Conservation (phyloP, 2,113 vertebrate genomes). For the Saiga tatarica region DNA sequence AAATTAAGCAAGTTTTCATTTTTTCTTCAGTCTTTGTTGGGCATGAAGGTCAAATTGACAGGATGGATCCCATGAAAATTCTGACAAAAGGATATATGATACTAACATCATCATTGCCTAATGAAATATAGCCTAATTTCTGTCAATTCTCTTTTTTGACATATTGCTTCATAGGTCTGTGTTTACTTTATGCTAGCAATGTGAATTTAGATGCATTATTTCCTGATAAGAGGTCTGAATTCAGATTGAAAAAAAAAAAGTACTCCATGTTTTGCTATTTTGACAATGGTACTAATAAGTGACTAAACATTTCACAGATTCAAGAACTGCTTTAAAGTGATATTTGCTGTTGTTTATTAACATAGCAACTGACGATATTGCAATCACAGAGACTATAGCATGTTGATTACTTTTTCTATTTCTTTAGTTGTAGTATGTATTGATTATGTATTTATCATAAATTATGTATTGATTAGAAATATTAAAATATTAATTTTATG, state of each 20-base stretch:
- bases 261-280: background rate
- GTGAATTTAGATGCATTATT: background rate
- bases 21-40: background rate
- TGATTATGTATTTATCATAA: background rate
- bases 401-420: background rate
- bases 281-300: background rate
- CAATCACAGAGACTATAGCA: background rate
- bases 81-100: background rate
- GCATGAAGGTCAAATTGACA: background rate
- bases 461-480: background rate
- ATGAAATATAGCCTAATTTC: background rate
- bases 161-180: background rate
- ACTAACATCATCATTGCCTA: background rate
- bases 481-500: background rate
- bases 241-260: background rate
- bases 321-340: background rate
- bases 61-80: background rate
- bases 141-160: background rate
- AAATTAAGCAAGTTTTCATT: background rate
- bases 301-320: background rate
- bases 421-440: background rate
- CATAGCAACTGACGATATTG: background rate
- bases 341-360: background rate
- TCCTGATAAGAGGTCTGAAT: background rate
- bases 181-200: background rate